Percentiles rank a stretch among this genome's conserved stretches.
These are phyloP conservation scores for Galbula dea DNA, from an alignment of 2,113 vertebrate genomes.

Conservation along the genomic window DNA sequence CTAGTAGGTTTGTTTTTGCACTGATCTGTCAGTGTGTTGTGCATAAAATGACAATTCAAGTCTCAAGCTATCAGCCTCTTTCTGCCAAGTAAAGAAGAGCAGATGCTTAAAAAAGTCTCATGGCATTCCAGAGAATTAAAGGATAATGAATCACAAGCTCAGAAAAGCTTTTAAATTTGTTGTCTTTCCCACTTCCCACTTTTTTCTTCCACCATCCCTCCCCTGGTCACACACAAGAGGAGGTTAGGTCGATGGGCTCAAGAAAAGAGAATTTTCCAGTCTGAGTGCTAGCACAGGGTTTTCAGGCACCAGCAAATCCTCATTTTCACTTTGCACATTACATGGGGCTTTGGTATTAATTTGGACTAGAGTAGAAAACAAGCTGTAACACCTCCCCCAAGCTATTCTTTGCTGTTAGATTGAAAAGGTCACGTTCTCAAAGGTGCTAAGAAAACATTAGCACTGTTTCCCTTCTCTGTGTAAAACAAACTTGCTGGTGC, in stretches of 20 bases:
- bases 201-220: neutral
- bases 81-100: neutral
- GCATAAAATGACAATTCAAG: conserved; percentile 24
- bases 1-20: conserved; percentile 35
- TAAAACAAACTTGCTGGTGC: neutral
- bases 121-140: conserved; percentile 7
- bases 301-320: neutral
- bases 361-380: conserved; percentile 18
- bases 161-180: neutral
- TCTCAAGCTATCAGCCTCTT: conserved; percentile 36
- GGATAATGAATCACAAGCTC: neutral
- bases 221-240: neutral
- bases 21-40: conserved; percentile 12
- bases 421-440: neutral
- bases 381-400: neutral
- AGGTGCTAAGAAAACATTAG: neutral
- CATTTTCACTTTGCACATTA: conserved; percentile 12
- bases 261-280: neutral
- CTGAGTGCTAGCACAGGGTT: neutral
- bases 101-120: conserved; percentile 15
- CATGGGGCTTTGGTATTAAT: neutral
- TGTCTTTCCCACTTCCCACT: neutral
- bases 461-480: neutral
- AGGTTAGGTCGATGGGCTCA: neutral
- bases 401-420: neutral